Evolutionary conservation across 2,888 invertebrate species (phyloP), one percentile per base, ranked within the genome.

Genomic region (Bombylius major): DNA sequence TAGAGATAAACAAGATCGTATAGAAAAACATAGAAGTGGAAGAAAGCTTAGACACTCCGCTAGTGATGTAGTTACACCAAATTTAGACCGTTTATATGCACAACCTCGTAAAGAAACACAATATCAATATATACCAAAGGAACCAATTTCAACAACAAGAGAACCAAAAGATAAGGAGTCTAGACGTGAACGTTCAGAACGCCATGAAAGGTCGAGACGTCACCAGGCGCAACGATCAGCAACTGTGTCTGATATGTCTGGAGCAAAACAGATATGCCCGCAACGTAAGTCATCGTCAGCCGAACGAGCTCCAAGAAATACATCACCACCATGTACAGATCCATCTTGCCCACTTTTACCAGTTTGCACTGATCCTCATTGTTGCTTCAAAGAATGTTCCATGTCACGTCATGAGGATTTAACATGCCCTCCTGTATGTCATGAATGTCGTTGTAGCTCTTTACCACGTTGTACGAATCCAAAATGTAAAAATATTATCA

Each of bases 201-300:
- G 72, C 56, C 71, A 73, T 62, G 73, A 73, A 57, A 68, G 73
- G 8, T 72, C 73, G 31, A 65, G 74, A 11, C 72, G 73, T 57
- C 71, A 73, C 62, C 74, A 74, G 61, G 74, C 75, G 36, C 74
- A 75, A 56, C 69, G 75, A 49, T 74, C 74, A 5, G 75, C 75
- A 50, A 75, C 75, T 23, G 72, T 74, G 9, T 69, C 73, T 13
- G 74, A 75, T 58, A 74, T 75, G 70, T 67, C 69, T 54, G 61
- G 56, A 8, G 65, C 66, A 6, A 67, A 67, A 48, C 68, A 66
- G 12, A 64, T 66, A 45, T 65, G 65, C 44, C 60, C 65, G 32
- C 55, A 60, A 33, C 68, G 72, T 5, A 73, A 73, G 61, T 72
- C 71, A 7, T 72, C 71, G 31, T 72, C 73, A n/a, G 72, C 71